Base-by-base conservation (phyloP, 1,140 invertebrate species). In the Hylaeus anthracinus region DNA sequence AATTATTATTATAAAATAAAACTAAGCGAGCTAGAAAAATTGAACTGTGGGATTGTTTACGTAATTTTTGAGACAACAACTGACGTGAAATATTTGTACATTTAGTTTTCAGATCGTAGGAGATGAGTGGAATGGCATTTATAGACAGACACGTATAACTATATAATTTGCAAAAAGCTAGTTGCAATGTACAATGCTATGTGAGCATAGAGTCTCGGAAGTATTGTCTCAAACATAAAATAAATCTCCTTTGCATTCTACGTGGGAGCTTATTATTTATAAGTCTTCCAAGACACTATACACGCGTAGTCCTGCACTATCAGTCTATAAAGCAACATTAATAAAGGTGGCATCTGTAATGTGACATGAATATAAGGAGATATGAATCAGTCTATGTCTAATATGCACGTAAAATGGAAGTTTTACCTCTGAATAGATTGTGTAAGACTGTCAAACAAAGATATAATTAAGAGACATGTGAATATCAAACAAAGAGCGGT, bases 351-450 rank as follows among this genome's bases (percentile, higher is more conserved):
- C 39, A 71, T 37, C 76, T 61, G 43, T 78, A 74, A 58, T 72
- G 75, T 43, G 55, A 72, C 26, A 76, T 64, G 58, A 73, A 84
- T 63, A n/a, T 70, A 74, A 85, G 41, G 41, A 66, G 64, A 43
- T 69, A 83, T 81, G 41, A 81, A 39, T 66, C 41, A 74, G 67
- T 83, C 84, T 88, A 87, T 80, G 70, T 86, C 84, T 88, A 89
- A 72, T 66, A 61, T 88, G 88, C 77, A 90, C 86, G 87, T 87
- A 88, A 74, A 83, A 79, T 89, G 79, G 82, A 91, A 90, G 82
- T 89, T 91, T 92, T 92, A 91, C 91, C 92, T 93, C 89, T 90
- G 87, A 91, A 90, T 88, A 90, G 90, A 92, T 88, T 92, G 89
- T 91, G 90, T 85, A 91, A 90, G 84, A 92, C 91, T 92, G 91